Conservation (phyloP, 2,113 vertebrate species). For the Alexandromys fortis region DNA sequence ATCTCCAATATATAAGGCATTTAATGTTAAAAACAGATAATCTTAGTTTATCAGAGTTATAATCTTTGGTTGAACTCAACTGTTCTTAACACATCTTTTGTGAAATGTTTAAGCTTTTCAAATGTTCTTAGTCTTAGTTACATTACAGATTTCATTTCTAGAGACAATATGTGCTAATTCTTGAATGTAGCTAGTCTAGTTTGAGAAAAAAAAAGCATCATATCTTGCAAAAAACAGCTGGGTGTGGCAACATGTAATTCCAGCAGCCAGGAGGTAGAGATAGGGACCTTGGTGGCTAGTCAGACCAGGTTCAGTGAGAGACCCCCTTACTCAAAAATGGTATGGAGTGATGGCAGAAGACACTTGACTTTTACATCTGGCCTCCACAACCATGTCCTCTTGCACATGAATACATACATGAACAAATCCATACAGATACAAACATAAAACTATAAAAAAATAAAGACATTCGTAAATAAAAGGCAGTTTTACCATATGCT, state of each 20-base stretch:
- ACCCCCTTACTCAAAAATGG: background rate
- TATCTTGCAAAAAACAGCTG: background rate
- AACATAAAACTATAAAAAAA: background rate
- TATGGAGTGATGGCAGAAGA: too few relatives aligned
- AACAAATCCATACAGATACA: background rate
- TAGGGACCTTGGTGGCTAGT: too few relatives aligned
- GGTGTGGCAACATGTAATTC: background rate
- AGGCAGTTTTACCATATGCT: background rate
- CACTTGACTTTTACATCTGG: background rate
- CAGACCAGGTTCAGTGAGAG: background rate
- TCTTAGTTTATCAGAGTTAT: background rate
- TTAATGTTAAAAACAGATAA: background rate
- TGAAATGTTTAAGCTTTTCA: background rate
- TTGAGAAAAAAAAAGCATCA: background rate
- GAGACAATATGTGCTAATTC: background rate
- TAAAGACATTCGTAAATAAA: background rate
- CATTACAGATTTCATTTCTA: background rate
- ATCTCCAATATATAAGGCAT: background rate
- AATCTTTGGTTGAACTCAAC: background rate
- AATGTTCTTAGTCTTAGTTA: background rate
- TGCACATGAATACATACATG: background rate
- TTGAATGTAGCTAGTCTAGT: background rate
- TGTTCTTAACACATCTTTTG: background rate
- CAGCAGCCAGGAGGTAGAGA: background rate
- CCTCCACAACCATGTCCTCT: background rate